Base-by-base conservation (phyloP, 2,888 invertebrate genomes). In the Protodeltote pygarga region DNA sequence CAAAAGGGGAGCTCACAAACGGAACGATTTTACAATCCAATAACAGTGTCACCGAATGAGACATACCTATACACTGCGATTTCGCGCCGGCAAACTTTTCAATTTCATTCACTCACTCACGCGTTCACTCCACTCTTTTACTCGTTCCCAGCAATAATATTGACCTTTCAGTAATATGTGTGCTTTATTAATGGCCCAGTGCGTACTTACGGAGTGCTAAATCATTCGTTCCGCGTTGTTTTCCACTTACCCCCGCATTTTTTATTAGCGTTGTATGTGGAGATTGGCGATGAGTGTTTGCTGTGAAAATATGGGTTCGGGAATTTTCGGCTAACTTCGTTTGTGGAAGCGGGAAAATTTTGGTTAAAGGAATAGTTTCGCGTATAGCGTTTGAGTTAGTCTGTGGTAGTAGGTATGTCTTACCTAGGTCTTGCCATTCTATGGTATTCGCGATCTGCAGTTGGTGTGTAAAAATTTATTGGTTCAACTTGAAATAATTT, bases 131-230 rank as follows among this genome's bases (percentile, higher is more conserved):
- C 53, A n/a, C 53, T 60, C 45, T n/a, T n/a, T n/a, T n/a, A n/a
- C n/a, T n/a, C n/a, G n/a, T n/a, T n/a, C n/a, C n/a, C n/a, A n/a
- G n/a, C 38, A 40, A 67, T 69, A 74, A 73, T 76, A 73, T 65
- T 64, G 71, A 62, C 71, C 62, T 64, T 55, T 65, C 60, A 40
- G 62, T 75, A 75, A 73, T 76, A 69, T 73, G 75, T 77, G 69
- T 79, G 55, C 65, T 78, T 77, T 79, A 78, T 79, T 79, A 81
- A 81, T 80, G 79, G 75, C 65, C 60, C 60, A 48, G 45, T 42
- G 55, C 29, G 63, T 65, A 69, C 75, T 73, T 72, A 44, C 58
- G 50, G 63, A 75, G 72, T 71, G 71, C 71, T 74, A 73, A 72
- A 72, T 65, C 72, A 72, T 75, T 73, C 59, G 52, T 62, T 70